Evolutionary conservation across 2,888 invertebrate genomes (phyloP).

Genomic region (Drosophila atripex): DNA sequence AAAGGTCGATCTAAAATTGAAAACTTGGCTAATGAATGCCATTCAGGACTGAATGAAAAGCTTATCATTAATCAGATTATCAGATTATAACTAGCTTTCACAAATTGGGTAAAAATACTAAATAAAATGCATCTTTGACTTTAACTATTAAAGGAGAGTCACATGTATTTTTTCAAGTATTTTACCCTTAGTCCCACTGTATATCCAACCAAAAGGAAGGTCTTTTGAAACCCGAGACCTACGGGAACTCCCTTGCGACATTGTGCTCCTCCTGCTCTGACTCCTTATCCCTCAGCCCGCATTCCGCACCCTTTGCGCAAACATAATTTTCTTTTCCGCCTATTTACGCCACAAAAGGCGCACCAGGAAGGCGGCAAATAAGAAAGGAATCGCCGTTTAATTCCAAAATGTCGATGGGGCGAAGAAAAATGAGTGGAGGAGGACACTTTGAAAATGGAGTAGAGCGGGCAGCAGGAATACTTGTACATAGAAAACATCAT

Average conservation of each 20-base stretch:
- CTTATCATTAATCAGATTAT: background rate
- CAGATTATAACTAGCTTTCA: background rate
- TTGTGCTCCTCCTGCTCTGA: constrained; percentile 2
- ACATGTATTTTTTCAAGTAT: too few species aligned
- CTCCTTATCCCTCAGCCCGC: background rate
- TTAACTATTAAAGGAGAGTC: background rate
- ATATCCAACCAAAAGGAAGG: background rate
- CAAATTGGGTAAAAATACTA: background rate
- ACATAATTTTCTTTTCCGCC: constrained; percentile 80
- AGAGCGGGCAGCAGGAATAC: constrained; percentile 1
- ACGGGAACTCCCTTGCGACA: constrained; percentile 28
- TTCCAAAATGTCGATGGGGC: constrained; percentile 46
- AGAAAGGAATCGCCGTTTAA: constrained; percentile 56
- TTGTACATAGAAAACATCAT: constrained; percentile 25
- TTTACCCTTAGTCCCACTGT: constrained; percentile 15
- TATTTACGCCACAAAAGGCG: constrained; percentile 70
- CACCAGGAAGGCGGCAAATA: constrained; percentile 46
- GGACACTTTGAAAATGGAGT: constrained; percentile 10
- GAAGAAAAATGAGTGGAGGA: constrained; percentile 15
- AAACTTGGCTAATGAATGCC: background rate
- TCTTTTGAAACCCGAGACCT: constrained; percentile 27
- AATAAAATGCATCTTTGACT: background rate
- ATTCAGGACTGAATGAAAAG: background rate
- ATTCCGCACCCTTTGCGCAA: constrained; percentile 58
- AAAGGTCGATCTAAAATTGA: background rate